Percentiles rank a stretch among this genome's conserved stretches.
These are phyloP conservation scores for Callorhinus ursinus DNA, from an alignment of 2,113 vertebrate genomes.

Conservation along the genomic window DNA sequence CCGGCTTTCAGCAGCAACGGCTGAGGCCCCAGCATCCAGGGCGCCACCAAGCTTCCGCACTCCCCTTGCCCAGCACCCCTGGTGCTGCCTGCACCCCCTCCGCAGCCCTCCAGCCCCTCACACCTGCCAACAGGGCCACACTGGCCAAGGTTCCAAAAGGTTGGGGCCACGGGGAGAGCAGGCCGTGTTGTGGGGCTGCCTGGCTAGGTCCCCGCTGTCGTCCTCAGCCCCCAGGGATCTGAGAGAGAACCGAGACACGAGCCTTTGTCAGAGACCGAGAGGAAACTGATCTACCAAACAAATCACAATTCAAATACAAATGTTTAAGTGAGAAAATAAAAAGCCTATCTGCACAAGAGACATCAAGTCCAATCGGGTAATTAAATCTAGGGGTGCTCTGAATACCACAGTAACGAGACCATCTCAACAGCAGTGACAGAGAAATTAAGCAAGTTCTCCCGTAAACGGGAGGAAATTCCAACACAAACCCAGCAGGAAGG, in stretches of 20 bases:
- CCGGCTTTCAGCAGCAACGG: rapidly evolving
- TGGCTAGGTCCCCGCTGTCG: rapidly evolving
- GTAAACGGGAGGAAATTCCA: background rate
- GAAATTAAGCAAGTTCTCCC: background rate
- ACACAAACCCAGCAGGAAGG: background rate
- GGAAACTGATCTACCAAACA: too few species aligned
- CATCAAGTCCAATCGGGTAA: background rate
- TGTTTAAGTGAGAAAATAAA: background rate
- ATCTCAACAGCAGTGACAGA: background rate
- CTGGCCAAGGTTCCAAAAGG: background rate
- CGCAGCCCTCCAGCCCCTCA: background rate
- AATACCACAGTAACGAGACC: background rate
- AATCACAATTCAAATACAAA: background rate
- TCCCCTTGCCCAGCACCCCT: background rate
- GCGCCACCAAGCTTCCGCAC: rapidly evolving
- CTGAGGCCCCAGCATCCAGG: background rate
- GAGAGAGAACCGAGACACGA: background rate
- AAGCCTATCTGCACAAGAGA: too few species aligned
- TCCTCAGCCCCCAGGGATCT: background rate
- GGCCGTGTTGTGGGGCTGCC: rapidly evolving
- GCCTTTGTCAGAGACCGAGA: background rate
- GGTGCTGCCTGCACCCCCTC: background rate
- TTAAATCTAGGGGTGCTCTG: background rate
- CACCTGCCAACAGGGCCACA: too few species aligned
- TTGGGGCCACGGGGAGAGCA: rapidly evolving